These are phyloP conservation scores for Ondatra zibethicus DNA, from an alignment of 2,113 vertebrate genomes.

Conservation along the genomic window DNA sequence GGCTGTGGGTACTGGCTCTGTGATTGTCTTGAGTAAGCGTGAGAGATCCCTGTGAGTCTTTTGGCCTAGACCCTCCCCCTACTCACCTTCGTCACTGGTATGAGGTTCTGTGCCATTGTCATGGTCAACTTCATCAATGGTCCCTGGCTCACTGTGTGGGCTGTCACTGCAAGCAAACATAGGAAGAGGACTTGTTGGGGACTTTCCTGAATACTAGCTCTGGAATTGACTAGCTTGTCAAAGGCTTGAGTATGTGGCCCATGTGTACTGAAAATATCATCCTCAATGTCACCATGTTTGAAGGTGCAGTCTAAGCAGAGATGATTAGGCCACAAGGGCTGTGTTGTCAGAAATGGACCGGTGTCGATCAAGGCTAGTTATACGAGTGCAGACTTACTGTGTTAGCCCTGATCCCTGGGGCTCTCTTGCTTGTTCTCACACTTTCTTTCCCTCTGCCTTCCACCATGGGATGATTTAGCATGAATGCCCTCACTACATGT, in stretches of 20 bases:
- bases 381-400: background rate
- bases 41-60: background rate
- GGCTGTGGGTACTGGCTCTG: too few species aligned
- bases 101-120: constrained; percentile 98
- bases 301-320: background rate
- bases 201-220: background rate
- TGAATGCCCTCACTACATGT: background rate
- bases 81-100: constrained; percentile 98
- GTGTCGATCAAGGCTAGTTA: too few species aligned
- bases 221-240: background rate
- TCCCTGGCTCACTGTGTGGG: constrained; percentile 98
- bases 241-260: background rate
- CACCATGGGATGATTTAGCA: too few species aligned
- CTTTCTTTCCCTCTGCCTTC: background rate
- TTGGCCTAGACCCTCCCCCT: background rate
- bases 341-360: background rate
- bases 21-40: accelerated
- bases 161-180: constrained; percentile 92
- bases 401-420: too few species aligned
- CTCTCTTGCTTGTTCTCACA: background rate
- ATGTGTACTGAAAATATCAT: background rate
- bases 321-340: background rate
- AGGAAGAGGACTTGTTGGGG: background rate
- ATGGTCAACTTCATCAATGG: constrained; percentile 96
- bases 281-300: background rate